phyloP scores from a whole-genome alignment of 92 coral and sea anemone species.

The Anthopleura xanthogrammica region DNA sequence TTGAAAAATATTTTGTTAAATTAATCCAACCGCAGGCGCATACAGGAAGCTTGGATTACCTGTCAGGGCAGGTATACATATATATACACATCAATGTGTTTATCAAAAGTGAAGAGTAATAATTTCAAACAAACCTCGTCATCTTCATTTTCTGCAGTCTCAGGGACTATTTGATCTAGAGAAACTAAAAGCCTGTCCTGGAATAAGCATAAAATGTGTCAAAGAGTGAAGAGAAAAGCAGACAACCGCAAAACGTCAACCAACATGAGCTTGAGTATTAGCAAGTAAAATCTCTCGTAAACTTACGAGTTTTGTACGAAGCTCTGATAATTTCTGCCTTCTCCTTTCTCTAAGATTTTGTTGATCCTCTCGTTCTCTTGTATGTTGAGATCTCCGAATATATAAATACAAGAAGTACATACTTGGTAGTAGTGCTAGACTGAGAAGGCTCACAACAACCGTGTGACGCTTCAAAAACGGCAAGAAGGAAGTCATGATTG shows the following conservation, averaged over 20 bases:
- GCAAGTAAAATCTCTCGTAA: not conserved
- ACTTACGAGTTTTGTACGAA: constrained; percentile 70
- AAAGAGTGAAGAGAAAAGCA: not conserved
- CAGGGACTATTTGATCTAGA: constrained; percentile 77
- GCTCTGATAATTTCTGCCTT: constrained; percentile 61
- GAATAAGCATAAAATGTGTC: not conserved
- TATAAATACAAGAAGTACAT: constrained; percentile 31
- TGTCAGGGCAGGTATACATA: not conserved
- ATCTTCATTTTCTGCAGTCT: constrained; percentile 73
- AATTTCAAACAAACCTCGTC: constrained; percentile 62
- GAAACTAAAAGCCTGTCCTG: constrained; percentile 77
- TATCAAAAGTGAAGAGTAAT: not conserved
- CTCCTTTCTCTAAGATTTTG: constrained; percentile 40
- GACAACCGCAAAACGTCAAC: not conserved
- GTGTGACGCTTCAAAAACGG: constrained; percentile 35
- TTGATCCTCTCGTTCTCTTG: constrained; percentile 4
- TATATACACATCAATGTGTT: not conserved
- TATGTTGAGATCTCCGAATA: constrained; percentile 18
- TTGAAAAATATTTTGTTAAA: no score
- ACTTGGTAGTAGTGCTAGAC: constrained; percentile 28
- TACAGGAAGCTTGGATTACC: not conserved
- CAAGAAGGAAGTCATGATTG: constrained; percentile 19
- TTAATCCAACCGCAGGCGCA: not conserved
- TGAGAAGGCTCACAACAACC: constrained; percentile 16
- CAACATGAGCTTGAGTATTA: not conserved